Conservation (phyloP, 2,888 invertebrate genomes). For the Euplexia lucipara region DNA sequence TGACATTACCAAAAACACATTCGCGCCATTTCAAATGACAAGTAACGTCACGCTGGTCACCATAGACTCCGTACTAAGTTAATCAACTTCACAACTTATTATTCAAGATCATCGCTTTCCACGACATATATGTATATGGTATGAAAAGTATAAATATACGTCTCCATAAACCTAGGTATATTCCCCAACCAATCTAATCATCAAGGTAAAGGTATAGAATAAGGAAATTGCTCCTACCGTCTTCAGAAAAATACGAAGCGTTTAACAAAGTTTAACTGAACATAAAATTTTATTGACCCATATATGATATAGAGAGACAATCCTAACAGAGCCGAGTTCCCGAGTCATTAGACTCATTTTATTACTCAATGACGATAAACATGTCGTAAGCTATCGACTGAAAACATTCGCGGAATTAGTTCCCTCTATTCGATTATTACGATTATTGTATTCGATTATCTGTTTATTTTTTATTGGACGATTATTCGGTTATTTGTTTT, state of each 20-base stretch:
- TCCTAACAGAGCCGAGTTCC: slow-evolving; percentile 81
- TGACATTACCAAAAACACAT: too few relatives aligned
- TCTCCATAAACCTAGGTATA: neutral
- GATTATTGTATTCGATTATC: slow-evolving; percentile 83
- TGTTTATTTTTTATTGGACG: slow-evolving; percentile 74
- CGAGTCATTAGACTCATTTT: slow-evolving; percentile 90
- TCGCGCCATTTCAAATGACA: too few relatives aligned
- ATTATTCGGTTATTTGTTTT: slow-evolving; percentile 66
- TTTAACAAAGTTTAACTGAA: slow-evolving; percentile 89
- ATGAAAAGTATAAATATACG: too few relatives aligned
- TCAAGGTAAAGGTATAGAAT: slow-evolving; percentile 40
- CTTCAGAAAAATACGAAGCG: slow-evolving; percentile 72
- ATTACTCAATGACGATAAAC: slow-evolving; percentile 89
- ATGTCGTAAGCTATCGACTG: slow-evolving; percentile 89
- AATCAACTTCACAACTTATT: too few relatives aligned
- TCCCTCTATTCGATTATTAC: slow-evolving; percentile 84
- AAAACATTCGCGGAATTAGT: slow-evolving; percentile 89
- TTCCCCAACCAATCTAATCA: slow-evolving; percentile 32
- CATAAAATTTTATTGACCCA: slow-evolving; percentile 91
- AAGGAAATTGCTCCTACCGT: slow-evolving; percentile 68
- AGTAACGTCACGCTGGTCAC: too few relatives aligned
- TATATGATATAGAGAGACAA: slow-evolving; percentile 90
- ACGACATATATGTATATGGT: too few relatives aligned
- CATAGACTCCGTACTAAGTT: too few relatives aligned
- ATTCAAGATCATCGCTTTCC: too few relatives aligned